Evolutionary conservation across 92 coral and sea anemone genomes (phyloP).

Genomic region (Porites evermanni): DNA sequence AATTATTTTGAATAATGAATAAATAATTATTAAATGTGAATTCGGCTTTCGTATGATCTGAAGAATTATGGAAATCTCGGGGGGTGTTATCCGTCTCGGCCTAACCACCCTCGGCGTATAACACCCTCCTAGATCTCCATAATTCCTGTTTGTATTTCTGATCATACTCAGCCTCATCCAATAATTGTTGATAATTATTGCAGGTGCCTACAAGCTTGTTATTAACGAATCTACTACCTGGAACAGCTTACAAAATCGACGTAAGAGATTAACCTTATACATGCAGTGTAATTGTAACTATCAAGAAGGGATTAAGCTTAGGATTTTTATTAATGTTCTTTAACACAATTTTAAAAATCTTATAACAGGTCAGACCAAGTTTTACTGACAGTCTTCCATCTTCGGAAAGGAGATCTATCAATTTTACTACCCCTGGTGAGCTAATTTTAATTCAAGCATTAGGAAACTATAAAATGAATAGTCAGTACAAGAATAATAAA

Average conservation of each 20-base stretch:
- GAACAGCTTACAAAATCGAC: constrained; percentile 15
- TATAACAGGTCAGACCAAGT: background rate
- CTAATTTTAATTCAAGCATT: background rate
- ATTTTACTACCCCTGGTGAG: constrained; percentile 21
- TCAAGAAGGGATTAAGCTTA: background rate
- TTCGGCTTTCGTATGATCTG: too few species aligned
- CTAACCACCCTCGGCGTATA: too few species aligned
- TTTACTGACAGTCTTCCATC: background rate
- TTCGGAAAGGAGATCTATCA: background rate
- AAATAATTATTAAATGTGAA: too few species aligned
- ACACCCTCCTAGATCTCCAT: too few species aligned
- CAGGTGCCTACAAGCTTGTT: background rate
- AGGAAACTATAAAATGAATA: background rate
- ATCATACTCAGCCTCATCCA: too few species aligned
- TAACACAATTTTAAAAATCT: background rate
- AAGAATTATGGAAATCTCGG: too few species aligned
- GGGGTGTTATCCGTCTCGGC: too few species aligned
- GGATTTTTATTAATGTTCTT: background rate
- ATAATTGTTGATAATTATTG: background rate
- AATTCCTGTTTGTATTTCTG: too few species aligned
- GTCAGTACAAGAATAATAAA: background rate
- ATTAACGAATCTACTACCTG: constrained; percentile 26
- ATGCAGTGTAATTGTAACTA: background rate
- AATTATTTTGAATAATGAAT: too few species aligned
- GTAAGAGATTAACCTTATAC: background rate